phyloP scores from a whole-genome alignment of 64 coral and sea anemone genomes.

The Pachyseris speciosa region DNA sequence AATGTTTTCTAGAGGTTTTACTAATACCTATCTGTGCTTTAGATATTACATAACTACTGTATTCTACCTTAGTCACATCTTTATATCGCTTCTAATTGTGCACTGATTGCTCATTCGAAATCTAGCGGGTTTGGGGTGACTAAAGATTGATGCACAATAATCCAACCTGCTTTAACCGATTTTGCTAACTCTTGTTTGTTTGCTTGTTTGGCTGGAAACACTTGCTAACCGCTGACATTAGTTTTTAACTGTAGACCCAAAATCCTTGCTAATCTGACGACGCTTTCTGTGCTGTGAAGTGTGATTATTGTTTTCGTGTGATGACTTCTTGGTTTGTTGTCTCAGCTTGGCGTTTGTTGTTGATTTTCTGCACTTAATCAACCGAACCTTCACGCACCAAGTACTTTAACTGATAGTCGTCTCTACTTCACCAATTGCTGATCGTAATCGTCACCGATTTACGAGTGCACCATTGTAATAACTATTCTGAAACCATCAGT shows the following conservation, averaged over 20 bases:
- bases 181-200: not conserved
- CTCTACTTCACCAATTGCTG: not conserved
- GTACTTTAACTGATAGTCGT: too few relatives aligned
- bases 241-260: not conserved
- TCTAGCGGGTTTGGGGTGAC: not conserved
- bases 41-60: too few relatives aligned
- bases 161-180: too few relatives aligned
- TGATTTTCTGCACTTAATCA: not conserved
- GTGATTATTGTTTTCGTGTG: not conserved
- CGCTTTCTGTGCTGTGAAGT: too few relatives aligned
- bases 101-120: not conserved
- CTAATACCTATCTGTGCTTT: too few relatives aligned
- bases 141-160: not conserved
- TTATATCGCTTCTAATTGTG: too few relatives aligned
- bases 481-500: too few relatives aligned
- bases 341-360: slow-evolving; percentile 13
- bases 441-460: not conserved
- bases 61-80: too few relatives aligned
- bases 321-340: slow-evolving; percentile 17
- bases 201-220: not conserved
- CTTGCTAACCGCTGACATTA: not conserved
- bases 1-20: too few relatives aligned
- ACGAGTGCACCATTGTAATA: too few relatives aligned
- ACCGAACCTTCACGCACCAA: not conserved
- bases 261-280: not conserved